Conservation (phyloP, 2,113 vertebrate species). For the Ancistrus triradiatus region DNA sequence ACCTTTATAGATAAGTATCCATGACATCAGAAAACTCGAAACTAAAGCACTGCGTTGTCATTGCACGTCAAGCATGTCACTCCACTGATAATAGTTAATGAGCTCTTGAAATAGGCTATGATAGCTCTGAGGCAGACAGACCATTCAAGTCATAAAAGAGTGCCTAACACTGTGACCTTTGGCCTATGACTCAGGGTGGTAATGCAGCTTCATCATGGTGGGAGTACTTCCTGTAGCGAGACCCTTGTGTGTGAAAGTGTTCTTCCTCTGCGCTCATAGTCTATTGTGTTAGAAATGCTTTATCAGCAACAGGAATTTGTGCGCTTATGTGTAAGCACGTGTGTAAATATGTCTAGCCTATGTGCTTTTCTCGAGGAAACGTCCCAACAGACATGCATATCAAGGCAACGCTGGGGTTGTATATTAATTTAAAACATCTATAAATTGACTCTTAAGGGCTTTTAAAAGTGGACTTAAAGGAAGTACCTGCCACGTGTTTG, state of each 20-base stretch:
- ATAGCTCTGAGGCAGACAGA: constrained; percentile 2
- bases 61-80: constrained; percentile 5
- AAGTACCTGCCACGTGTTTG: background rate
- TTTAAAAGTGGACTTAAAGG: background rate
- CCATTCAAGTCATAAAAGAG: constrained; percentile 14
- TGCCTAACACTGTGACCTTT: constrained; percentile 21
- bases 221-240: constrained; percentile 44
- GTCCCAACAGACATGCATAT: background rate
- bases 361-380: background rate
- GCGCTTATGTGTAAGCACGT: background rate
- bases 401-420: background rate
- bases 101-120: constrained; percentile 11
- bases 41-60: background rate
- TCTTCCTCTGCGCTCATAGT: constrained; percentile 29
- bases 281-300: constrained; percentile 53
- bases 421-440: background rate
- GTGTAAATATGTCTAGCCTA: background rate
- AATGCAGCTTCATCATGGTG: constrained; percentile 37
- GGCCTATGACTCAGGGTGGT: constrained; percentile 19
- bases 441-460: background rate
- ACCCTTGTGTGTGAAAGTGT: constrained; percentile 25
- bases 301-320: constrained; percentile 46
- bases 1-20: constrained; percentile 28
- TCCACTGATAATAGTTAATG: background rate
- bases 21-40: constrained; percentile 39